Base-by-base conservation (phyloP, 2,888 invertebrate genomes). In the Melangyna quadrimaculata region DNA sequence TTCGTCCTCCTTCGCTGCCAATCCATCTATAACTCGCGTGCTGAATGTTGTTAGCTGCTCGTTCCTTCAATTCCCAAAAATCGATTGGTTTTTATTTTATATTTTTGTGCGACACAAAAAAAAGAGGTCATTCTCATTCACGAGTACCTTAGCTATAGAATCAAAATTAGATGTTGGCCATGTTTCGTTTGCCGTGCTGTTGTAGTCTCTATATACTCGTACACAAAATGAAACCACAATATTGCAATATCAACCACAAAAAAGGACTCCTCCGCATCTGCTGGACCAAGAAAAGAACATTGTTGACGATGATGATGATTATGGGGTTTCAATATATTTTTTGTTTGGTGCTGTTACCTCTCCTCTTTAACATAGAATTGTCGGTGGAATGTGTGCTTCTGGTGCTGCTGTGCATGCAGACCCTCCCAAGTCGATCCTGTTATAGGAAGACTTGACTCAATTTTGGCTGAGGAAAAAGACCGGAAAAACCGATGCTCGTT, bases 381-480 rank as follows among this genome's bases (percentile, higher is more conserved):
- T n/a, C 17, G 27, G 3, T 27, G 24, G 14, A 48, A 65, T 72
- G 51, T 67, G 59, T 40, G 67, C 24, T 61, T 14, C 35, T 32
- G 19, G 2, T 32, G 22, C 35, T 32, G 19, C 6, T 32, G 57
- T 51, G 14, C 14, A n/a, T n/a, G n/a, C n/a, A n/a, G 1, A 3
- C 27, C 27, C n/a, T n/a, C n/a, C 17, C 7, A 8, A 65, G 51
- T 51, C 55, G 14, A 51, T 65, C 74, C 57, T 70, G 14, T 72
- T 70, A n/a, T n/a, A 40, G 55, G 32, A 27, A 70, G 78, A 61
- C 70, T 70, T 78, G 73, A 78, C 74, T 83, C 82, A 69, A 82
- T 78, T 78, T 74, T 27, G 65, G 27, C 37, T 17, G 48, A 40
- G 27, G 32, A 43, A 78, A 59, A 70, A 35, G 22, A 65, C 59